A percentile compares a stretch with the other conserved stretches of the same genome.
phyloP scores from a whole-genome alignment of 2,888 invertebrate genomes.

The Noctua fimbriata region DNA sequence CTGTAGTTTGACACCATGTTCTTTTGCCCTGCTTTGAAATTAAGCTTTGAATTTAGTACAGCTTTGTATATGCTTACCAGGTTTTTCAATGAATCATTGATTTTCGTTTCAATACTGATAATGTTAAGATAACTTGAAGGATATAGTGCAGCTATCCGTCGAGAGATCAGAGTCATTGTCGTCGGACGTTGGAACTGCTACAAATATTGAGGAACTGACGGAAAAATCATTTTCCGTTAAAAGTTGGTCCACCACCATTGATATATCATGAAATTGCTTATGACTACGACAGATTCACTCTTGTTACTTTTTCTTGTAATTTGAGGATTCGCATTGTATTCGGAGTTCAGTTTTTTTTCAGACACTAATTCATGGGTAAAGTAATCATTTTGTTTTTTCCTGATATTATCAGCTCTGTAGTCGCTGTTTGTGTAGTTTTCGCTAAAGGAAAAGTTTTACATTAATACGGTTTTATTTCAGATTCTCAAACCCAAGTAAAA shows the following conservation, averaged over 20 bases:
- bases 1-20: no score
- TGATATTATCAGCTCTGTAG: background rate
- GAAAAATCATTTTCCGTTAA: constrained; percentile 62
- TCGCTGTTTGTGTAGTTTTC: background rate
- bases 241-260: constrained; percentile 68
- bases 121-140: constrained; percentile 22
- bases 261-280: constrained; percentile 68
- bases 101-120: background rate
- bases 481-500: background rate
- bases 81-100: background rate
- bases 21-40: no score
- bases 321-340: background rate
- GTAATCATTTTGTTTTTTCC: constrained; percentile 32
- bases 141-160: no score
- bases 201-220: constrained; percentile 71
- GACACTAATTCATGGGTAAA: constrained; percentile 56
- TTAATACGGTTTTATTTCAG: background rate
- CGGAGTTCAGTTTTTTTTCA: constrained; percentile 9
- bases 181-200: constrained; percentile 72
- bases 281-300: constrained; percentile 61
- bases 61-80: constrained; percentile 13
- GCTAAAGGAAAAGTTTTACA: background rate
- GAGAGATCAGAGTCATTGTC: no score
- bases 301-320: constrained; percentile 22
- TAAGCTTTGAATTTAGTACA: no score